A percentile compares a stretch with the other conserved stretches of the same genome.
Conservation (phyloP, 2,113 vertebrate genomes). For the Prionailurus viverrinus region DNA sequence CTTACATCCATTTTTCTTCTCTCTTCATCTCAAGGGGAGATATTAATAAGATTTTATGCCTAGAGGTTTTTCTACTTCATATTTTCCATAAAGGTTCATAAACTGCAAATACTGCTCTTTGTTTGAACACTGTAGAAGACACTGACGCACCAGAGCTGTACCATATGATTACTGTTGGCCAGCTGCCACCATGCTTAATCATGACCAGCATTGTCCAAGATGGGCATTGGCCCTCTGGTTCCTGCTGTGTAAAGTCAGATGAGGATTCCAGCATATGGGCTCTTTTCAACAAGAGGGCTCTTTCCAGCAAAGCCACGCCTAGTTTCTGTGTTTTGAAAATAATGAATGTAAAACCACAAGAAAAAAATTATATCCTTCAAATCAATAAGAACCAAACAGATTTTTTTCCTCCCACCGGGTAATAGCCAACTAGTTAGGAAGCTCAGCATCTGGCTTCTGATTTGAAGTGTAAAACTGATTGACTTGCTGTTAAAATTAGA, state of each 20-base stretch:
- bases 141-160: slow-evolving; percentile 49
- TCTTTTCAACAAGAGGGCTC: slow-evolving; percentile 60
- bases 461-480: slow-evolving; percentile 39
- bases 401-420: not conserved
- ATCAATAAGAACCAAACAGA: slow-evolving; percentile 29
- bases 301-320: slow-evolving; percentile 69
- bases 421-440: slow-evolving; percentile 39
- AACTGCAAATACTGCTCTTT: slow-evolving; percentile 66
- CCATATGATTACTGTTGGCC: slow-evolving; percentile 60
- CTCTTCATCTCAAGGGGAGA: not conserved
- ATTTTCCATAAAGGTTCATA: slow-evolving; percentile 41
- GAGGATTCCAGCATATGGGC: slow-evolving; percentile 42
- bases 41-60: not conserved
- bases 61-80: not conserved
- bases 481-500: slow-evolving; percentile 62
- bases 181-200: slow-evolving; percentile 52
- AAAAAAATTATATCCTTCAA: not conserved
- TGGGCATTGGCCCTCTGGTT: slow-evolving; percentile 46
- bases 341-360: not conserved
- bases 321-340: not conserved
- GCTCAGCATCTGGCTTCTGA: slow-evolving; percentile 33
- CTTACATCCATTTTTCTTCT: not conserved
- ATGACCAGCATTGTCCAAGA: slow-evolving; percentile 61
- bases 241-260: slow-evolving; percentile 68
- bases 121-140: slow-evolving; percentile 67